These are phyloP conservation scores for Andricus curvator DNA, from an alignment of 2,888 invertebrate genomes.

Conservation along the genomic window DNA sequence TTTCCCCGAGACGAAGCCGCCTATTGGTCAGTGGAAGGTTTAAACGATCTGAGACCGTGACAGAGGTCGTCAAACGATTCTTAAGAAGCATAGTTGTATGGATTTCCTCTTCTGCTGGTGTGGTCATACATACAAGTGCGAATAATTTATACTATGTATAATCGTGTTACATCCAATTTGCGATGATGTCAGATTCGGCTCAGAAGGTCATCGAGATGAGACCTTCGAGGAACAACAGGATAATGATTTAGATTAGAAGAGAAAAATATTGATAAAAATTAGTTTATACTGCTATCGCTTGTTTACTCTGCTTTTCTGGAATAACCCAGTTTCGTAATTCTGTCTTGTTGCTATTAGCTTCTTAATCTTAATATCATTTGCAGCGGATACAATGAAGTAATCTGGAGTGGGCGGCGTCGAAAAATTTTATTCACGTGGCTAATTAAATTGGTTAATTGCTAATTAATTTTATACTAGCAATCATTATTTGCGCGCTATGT, in stretches of 20 bases:
- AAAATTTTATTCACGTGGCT: too few species aligned
- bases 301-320: background rate
- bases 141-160: constrained; percentile 1
- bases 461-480: too few species aligned
- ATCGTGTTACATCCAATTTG: background rate
- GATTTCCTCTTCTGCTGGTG: background rate
- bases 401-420: too few species aligned
- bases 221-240: background rate
- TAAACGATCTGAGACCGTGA: constrained; percentile 42
- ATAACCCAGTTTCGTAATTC: constrained; percentile 35
- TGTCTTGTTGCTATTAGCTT: background rate
- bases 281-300: constrained; percentile 28
- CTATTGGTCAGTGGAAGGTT: constrained; percentile 50
- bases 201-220: constrained; percentile 34
- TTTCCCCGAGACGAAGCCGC: constrained; percentile 60
- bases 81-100: background rate
- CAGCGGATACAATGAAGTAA: too few species aligned
- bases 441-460: too few species aligned
- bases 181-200: constrained; percentile 36
- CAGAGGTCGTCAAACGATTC: constrained; percentile 51
- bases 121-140: background rate
- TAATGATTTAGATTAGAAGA: background rate
- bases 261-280: constrained; percentile 20
- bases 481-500: too few species aligned
- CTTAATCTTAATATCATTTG: background rate